phyloP scores from a whole-genome alignment of 1,140 invertebrate species.

The Drosophila pachea region DNA sequence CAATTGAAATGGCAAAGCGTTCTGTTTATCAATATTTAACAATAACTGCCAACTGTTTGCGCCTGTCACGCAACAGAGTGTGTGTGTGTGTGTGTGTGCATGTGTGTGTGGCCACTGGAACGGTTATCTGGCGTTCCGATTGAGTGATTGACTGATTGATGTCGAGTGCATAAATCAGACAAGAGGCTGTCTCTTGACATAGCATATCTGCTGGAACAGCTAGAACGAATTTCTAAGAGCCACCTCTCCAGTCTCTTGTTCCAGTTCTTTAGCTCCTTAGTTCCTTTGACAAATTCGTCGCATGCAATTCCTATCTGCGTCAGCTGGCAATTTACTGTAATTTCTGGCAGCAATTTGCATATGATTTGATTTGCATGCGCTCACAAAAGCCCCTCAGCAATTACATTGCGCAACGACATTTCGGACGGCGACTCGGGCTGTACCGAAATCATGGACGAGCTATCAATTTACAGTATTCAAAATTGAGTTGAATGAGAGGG shows the following conservation, averaged over 20 bases:
- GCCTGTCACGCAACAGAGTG: too few relatives aligned
- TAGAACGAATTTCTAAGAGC: not conserved
- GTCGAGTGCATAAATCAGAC: not conserved
- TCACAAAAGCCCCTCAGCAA: constrained; percentile 8
- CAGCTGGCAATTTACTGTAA: constrained; percentile 21
- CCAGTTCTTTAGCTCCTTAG: too few relatives aligned
- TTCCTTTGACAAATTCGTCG: constrained; percentile 1
- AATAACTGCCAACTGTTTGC: too few relatives aligned
- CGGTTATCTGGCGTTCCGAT: not conserved
- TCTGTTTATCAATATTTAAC: constrained; percentile 29
- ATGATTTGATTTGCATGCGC: constrained; percentile 30
- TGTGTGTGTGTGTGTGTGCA: too few relatives aligned
- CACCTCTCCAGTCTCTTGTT: not conserved
- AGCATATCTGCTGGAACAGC: too few relatives aligned
- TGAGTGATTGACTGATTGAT: constrained; percentile 2
- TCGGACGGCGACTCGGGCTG: not conserved
- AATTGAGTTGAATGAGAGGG: too few relatives aligned
- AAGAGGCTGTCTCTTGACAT: too few relatives aligned
- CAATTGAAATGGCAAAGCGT: constrained; percentile 24
- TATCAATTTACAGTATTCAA: too few relatives aligned
- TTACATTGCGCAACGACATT: constrained; percentile 7
- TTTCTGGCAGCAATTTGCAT: constrained; percentile 35
- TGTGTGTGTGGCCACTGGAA: not conserved
- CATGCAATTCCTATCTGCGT: not conserved
- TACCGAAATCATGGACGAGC: not conserved